Percentiles rank a stretch among this genome's conserved stretches.
These are phyloP conservation scores for Pectinophora gossypiella DNA, from an alignment of 1,140 invertebrate genomes.

Conservation along the genomic window DNA sequence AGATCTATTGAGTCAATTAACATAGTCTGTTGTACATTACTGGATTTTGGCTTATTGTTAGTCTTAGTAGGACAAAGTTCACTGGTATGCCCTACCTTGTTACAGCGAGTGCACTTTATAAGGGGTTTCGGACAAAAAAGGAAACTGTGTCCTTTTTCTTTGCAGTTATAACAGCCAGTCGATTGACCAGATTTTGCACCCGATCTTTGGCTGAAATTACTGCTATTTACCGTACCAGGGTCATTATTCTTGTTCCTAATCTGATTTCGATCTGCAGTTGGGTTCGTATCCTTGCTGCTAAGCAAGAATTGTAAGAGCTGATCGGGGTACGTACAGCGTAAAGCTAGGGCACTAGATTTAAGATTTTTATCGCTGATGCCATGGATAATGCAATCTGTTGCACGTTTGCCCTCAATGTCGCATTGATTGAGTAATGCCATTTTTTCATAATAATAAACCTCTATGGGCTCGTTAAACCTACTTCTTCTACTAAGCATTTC, in stretches of 20 bases:
- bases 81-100: constrained; percentile 7
- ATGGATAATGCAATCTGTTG: constrained; percentile 1
- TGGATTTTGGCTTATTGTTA: no score
- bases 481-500: neutral
- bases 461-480: neutral
- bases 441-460: constrained; percentile 1
- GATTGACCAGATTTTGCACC: neutral
- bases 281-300: neutral
- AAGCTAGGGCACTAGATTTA: neutral
- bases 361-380: constrained; percentile 4
- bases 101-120: constrained; percentile 1
- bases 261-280: neutral
- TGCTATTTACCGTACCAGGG: neutral
- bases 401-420: neutral
- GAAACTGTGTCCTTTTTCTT: constrained; percentile 8
- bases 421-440: neutral
- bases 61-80: no score
- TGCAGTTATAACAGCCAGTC: neutral
- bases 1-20: neutral
- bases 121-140: constrained; percentile 9
- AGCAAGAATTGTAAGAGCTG: constrained; percentile 4
- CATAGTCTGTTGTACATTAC: constrained; percentile 6
- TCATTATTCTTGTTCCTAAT: neutral
- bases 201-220: neutral
- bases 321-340: neutral